Evolutionary conservation across 2,113 vertebrate species (phyloP), one percentile per base, ranked within the genome.

Genomic region (Amphiprion percula): DNA sequence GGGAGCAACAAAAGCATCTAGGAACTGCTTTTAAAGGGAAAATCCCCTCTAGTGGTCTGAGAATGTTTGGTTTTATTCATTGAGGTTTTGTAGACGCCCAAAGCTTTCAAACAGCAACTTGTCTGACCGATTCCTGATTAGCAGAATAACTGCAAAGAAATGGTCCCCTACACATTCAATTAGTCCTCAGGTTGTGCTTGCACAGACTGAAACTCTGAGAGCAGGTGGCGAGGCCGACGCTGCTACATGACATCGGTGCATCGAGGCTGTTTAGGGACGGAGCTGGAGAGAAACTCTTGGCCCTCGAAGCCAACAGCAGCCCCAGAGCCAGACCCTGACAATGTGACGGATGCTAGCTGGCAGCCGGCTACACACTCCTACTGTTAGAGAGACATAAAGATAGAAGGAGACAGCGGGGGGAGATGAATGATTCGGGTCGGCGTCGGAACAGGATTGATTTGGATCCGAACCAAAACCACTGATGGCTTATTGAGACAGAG

Each of bases 401-500:
- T 89, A 80, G 89, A 90, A 88, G 69, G 77, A 85, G 90, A 87
- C 87, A 90, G 90, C 79, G 14, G 90, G 88, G 61, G 83, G 83
- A 91, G 90, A 91, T 88, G 91, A 92, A 93, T 91, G 88, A 88
- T 89, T 79, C 74, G 76, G 91, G 90, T 91, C 88, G 87, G 79
- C 77, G 90, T 93, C 89, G 90, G 89, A 88, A 84, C 89, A 87
- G 88, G 90, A 92, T 92, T 90, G 92, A 93, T 91, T 91, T 92
- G 92, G 91, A 92, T 88, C 86, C 73, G 81, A 90, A 92, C 91
- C 91, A 92, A 90, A 92, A 92, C 88, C 91, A 91, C 92, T 93
- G 90, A 92, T 92, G 87, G 90, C 91, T 87, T 90, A 90, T 88
- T 87, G 88, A 91, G 92, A 91, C 85, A 87, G 80, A 65, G 78